Conservation (phyloP, 2,797 vertebrate species). For the Ceyx erithaca region DNA sequence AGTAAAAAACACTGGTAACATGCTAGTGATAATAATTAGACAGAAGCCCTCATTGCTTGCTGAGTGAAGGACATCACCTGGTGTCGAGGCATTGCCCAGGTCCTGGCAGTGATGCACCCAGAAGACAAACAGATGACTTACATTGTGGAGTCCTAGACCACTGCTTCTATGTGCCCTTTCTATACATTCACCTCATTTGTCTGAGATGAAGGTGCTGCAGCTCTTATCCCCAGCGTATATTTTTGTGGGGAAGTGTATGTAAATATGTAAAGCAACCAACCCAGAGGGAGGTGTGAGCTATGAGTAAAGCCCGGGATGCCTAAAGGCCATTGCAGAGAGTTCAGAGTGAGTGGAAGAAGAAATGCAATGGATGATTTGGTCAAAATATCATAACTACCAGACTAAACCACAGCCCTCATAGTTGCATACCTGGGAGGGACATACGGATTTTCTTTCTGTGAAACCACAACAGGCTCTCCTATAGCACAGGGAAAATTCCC, state of each 20-base stretch:
- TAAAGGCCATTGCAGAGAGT: not conserved
- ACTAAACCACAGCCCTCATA: not conserved
- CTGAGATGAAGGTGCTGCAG: not conserved
- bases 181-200: not conserved
- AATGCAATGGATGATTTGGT: not conserved
- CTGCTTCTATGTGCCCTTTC: not conserved
- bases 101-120: not conserved
- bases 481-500: not conserved
- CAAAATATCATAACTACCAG: not conserved
- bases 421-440: not conserved
- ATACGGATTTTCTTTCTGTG: not conserved
- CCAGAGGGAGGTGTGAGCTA: rapidly evolving
- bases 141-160: not conserved
- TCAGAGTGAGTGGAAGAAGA: not conserved
- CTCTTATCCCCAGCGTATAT: not conserved
- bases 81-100: not conserved
- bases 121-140: not conserved
- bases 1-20: not conserved
- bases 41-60: not conserved
- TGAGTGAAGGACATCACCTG: not conserved
- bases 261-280: not conserved
- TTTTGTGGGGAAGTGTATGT: not conserved
- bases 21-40: not conserved
- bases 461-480: not conserved
- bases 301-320: not conserved